Evolutionary conservation across 2,797 vertebrate species (phyloP), one percentile per base, ranked within the genome.

Genomic region (Clarias pachynema): DNA sequence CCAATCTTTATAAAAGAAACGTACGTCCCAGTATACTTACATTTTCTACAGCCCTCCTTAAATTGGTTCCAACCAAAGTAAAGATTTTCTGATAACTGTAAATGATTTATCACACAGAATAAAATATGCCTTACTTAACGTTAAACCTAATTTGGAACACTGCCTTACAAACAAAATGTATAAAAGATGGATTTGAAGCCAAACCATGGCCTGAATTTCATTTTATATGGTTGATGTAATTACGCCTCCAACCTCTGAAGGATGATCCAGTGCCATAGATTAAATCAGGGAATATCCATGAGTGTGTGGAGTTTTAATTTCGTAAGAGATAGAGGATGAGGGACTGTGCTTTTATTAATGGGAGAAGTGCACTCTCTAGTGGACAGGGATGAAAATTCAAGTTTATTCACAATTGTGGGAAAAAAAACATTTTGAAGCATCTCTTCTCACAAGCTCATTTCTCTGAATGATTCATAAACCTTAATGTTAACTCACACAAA

Each of bases 321-420:
- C 70, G 70, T 85, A 73, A 74, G 82, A 85, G 62, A 86, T 69
- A 29, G 9, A 29, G 6, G 68, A 73, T 49, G 66, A 14, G 44
- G 65, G 62, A 34, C 68, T 63, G 6, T 22, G 49, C 60, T 40
- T 20, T 62, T 57, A 31, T 53, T 62, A 60, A 73, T 82, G 84
- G 53, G 78, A 81, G 49, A 92, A 93, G 84, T 92, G 91, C 91
- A 91, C 92, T 91, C 91, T 90, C 93, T 93, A 84, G 90, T 94
- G 95, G 92, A 40, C 16, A 75, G 24, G 31, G 66, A 31, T 22
- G 37, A 63, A 81, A 73, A 74, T 65, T 37, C 70, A 85, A 1
- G 2, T n/a, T 40, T 53, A 66, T 63, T 10, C 10, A 74, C 5
- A 66, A 29, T 2, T 22, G 4, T 1, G 2, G 2, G 1, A 29